Percentiles rank a stretch among this genome's conserved stretches.
phyloP scores from a whole-genome alignment of 1,140 invertebrate species.

The Drosophila bipectinata region DNA sequence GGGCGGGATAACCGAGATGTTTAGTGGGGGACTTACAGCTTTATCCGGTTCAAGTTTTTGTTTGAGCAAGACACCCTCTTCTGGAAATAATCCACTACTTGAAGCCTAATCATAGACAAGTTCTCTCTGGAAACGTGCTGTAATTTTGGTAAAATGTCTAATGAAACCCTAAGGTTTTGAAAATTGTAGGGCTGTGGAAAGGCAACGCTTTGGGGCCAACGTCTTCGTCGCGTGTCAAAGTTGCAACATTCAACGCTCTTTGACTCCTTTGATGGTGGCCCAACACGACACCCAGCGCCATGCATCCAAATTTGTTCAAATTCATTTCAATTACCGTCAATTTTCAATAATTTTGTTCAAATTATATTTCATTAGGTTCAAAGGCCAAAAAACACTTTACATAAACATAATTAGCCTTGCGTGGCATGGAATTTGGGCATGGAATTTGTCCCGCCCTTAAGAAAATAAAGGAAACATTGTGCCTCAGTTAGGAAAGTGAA shows the following conservation, averaged over 20 bases:
- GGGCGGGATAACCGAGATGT: conserved; percentile 25
- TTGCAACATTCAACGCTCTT: conserved; percentile 62
- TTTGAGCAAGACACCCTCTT: background rate
- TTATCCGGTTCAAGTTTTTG: conserved; percentile 17
- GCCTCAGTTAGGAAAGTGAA: background rate
- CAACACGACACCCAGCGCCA: conserved; percentile 62
- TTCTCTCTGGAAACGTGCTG: conserved; percentile 34
- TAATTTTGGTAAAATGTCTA: conserved; percentile 75
- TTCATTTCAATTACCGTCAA: conserved; percentile 81
- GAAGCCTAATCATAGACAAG: conserved; percentile 54
- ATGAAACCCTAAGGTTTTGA: conserved; percentile 53
- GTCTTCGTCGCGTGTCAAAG: conserved; percentile 58
- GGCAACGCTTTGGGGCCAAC: conserved; percentile 7
- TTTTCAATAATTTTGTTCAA: conserved; percentile 78
- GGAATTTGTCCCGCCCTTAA: background rate
- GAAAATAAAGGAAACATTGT: background rate
- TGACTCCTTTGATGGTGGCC: conserved; percentile 61
- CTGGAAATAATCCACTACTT: conserved; percentile 41
- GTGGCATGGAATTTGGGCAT: background rate
- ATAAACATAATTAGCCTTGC: conserved; percentile 54
- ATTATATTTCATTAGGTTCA: conserved; percentile 72
- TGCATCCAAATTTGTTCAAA: conserved; percentile 78
- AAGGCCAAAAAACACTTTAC: conserved; percentile 37
- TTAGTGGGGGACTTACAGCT: conserved; percentile 19
- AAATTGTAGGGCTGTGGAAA: conserved; percentile 51